These are phyloP conservation scores for Phortica magna DNA, from an alignment of 2,888 invertebrate genomes.

Conservation along the genomic window DNA sequence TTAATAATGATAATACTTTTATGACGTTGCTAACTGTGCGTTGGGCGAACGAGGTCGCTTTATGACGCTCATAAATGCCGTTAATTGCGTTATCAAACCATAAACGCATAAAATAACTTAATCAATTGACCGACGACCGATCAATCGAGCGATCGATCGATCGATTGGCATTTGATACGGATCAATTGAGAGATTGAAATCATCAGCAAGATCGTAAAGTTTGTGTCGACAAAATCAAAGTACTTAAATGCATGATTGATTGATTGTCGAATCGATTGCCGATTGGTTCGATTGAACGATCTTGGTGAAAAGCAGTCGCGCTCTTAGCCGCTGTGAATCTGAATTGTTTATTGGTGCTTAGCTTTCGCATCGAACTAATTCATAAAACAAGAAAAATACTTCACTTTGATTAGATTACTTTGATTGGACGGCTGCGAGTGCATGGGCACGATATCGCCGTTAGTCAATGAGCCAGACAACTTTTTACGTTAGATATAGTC, in stretches of 20 bases:
- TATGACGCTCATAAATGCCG: constrained; percentile 13
- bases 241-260: constrained; percentile 2
- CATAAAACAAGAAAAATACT: constrained; percentile 5
- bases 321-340: background rate
- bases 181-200: no score
- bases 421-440: background rate
- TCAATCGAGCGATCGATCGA: background rate
- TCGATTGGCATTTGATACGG: background rate
- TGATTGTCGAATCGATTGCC: background rate
- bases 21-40: constrained; percentile 17
- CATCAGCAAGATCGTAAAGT: no score
- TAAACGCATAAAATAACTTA: background rate
- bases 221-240: background rate
- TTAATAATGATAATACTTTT: background rate
- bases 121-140: background rate
- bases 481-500: background rate
- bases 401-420: constrained; percentile 28
- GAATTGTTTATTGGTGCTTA: constrained; percentile 1
- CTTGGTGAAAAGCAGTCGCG: background rate
- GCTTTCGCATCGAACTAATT: background rate
- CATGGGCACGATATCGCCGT: background rate
- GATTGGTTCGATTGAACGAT: constrained; percentile 17
- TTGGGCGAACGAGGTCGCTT: background rate
- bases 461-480: background rate
- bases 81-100: background rate